Percentiles rank a stretch among this genome's conserved stretches.
These are phyloP conservation scores for Cryptoblepharus egeriae DNA, from an alignment of 2,797 vertebrate species.

Conservation along the genomic window DNA sequence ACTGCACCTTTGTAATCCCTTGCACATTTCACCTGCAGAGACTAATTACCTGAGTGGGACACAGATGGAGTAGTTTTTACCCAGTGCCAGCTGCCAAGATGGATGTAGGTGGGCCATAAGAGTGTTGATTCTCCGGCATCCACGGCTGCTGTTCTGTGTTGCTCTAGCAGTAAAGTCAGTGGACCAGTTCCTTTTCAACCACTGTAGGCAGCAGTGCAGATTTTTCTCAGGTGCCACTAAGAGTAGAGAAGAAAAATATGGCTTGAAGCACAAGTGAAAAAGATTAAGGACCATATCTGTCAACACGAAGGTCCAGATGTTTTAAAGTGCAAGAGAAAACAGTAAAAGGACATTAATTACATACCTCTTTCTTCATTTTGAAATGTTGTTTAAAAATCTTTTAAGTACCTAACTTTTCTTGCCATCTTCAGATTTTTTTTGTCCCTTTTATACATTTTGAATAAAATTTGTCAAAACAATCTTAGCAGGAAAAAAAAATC, in stretches of 20 bases:
- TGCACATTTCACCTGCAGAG: slow-evolving; percentile 8
- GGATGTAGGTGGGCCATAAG: background rate
- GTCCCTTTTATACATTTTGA: slow-evolving; percentile 35
- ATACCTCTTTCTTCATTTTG: slow-evolving; percentile 56
- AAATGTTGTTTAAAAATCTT: slow-evolving; percentile 54
- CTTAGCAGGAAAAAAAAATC: background rate
- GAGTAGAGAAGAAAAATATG: slow-evolving; percentile 51
- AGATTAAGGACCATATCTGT: slow-evolving; percentile 71
- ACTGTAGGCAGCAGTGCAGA: slow-evolving; percentile 33
- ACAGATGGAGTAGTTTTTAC: background rate
- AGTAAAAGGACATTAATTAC: slow-evolving; percentile 59
- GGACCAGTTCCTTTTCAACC: slow-evolving; percentile 35
- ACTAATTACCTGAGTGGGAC: background rate
- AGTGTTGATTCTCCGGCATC: slow-evolving; percentile 1
- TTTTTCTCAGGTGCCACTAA: slow-evolving; percentile 50
- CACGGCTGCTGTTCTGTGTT: slow-evolving; percentile 19
- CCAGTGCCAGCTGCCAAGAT: slow-evolving; percentile 16
- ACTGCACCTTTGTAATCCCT: slow-evolving; percentile 24
- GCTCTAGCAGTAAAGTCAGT: slow-evolving; percentile 43
- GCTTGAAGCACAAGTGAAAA: slow-evolving; percentile 57
- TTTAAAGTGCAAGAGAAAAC: slow-evolving; percentile 60
- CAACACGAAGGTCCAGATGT: slow-evolving; percentile 70
- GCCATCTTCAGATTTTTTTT: slow-evolving; percentile 52
- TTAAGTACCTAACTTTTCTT: slow-evolving; percentile 60
- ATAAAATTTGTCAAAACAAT: slow-evolving; percentile 22